Conservation (phyloP, 2,113 vertebrate species). For the Onychostruthus taczanowskii region DNA sequence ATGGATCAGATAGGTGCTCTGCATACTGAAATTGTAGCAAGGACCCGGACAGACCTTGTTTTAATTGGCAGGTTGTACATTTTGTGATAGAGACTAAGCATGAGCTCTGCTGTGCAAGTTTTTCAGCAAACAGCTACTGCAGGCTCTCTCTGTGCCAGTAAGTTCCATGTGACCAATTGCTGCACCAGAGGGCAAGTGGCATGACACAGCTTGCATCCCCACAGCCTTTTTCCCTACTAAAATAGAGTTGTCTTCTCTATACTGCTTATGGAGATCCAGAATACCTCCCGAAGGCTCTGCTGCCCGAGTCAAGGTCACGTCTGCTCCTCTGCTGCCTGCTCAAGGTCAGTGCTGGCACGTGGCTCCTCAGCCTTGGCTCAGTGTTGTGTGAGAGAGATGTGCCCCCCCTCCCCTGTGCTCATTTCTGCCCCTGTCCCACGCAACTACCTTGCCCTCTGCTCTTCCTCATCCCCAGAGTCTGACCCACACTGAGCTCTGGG, state of each 20-base stretch:
- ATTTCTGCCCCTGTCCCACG: rapidly evolving
- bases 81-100: neutral
- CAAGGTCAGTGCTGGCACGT: neutral
- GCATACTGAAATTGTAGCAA: neutral
- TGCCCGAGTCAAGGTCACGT: neutral
- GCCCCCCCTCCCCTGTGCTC: rapidly evolving
- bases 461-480: neutral
- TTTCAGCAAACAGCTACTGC: neutral
- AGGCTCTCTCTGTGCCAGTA: neutral
- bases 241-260: neutral
- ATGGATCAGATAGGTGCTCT: neutral
- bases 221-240: neutral
- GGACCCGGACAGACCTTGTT: neutral
- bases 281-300: neutral
- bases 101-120: neutral
- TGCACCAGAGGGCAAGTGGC: neutral
- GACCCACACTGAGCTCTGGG: neutral
- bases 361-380: neutral
- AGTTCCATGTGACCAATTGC: neutral
- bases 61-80: neutral
- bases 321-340: neutral
- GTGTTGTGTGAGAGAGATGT: neutral
- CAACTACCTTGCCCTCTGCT: rapidly evolving
- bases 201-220: neutral
- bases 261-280: neutral